These are phyloP conservation scores for Hesperophylax magnus DNA, from an alignment of 1,140 invertebrate species.

Conservation along the genomic window DNA sequence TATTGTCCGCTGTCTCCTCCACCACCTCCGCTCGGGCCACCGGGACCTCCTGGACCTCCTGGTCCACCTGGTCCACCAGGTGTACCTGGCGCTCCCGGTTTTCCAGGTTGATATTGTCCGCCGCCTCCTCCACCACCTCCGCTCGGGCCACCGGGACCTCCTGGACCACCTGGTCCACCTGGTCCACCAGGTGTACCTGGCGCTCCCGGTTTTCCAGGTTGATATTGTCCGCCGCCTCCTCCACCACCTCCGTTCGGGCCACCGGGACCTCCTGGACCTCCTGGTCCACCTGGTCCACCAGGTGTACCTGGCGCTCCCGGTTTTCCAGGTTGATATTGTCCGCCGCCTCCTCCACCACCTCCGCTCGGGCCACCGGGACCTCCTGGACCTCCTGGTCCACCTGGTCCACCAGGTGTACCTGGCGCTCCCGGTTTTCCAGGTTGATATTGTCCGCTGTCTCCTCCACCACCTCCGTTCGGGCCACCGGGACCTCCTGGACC, in stretches of 20 bases:
- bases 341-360: too few species aligned
- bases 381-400: constrained; percentile 34
- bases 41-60: constrained; percentile 12
- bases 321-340: too few species aligned
- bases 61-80: constrained; percentile 29
- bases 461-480: background rate
- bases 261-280: too few species aligned
- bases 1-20: too few species aligned
- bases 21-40: background rate
- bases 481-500: constrained; percentile 1
- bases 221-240: too few species aligned
- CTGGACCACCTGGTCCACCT: too few species aligned
- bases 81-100: background rate
- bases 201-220: too few species aligned
- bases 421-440: background rate
- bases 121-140: constrained; percentile 17
- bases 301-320: too few species aligned
- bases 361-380: background rate
- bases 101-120: background rate
- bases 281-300: too few species aligned
- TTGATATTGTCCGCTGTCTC: background rate
- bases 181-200: too few species aligned
- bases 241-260: too few species aligned
- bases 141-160: background rate
- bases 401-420: constrained; percentile 13